Evolutionary conservation across 2,797 vertebrate species (phyloP).

Genomic region (Squalus acanthias): DNA sequence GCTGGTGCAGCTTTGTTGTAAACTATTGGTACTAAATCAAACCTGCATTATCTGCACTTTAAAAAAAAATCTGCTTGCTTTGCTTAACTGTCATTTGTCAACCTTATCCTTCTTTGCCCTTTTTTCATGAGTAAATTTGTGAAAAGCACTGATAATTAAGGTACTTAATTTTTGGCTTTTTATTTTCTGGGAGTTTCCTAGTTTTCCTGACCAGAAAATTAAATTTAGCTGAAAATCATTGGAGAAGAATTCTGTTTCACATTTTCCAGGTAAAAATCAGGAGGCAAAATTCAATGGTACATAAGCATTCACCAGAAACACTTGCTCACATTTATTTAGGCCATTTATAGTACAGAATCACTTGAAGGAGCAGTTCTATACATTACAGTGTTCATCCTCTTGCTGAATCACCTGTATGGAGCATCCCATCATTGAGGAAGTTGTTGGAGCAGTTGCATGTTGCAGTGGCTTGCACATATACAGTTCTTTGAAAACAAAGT

Average conservation of each 20-base stretch:
- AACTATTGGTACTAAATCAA: background rate
- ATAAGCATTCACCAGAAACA: background rate
- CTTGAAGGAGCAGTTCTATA: background rate
- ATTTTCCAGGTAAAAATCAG: background rate
- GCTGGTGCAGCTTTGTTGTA: background rate
- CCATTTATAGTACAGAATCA: background rate
- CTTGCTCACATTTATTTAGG: background rate
- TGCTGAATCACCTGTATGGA: background rate
- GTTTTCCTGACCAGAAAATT: background rate
- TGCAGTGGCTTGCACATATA: background rate
- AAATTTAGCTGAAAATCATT: background rate
- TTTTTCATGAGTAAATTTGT: background rate
- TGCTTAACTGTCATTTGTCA: background rate
- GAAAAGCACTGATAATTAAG: background rate
- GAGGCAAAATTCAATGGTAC: background rate
- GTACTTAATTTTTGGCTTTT: background rate
- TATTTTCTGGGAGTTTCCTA: background rate
- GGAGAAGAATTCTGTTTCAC: background rate
- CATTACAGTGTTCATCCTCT: background rate
- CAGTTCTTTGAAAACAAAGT: background rate
- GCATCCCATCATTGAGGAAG: background rate
- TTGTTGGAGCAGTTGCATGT: background rate
- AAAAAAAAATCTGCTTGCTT: background rate
- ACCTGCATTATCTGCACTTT: background rate
- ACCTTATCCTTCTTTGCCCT: background rate